Percentiles rank a stretch among this genome's conserved stretches.
Evolutionary conservation across 2,888 invertebrate species (phyloP).

Genomic region (Trichopoda pennipes): DNA sequence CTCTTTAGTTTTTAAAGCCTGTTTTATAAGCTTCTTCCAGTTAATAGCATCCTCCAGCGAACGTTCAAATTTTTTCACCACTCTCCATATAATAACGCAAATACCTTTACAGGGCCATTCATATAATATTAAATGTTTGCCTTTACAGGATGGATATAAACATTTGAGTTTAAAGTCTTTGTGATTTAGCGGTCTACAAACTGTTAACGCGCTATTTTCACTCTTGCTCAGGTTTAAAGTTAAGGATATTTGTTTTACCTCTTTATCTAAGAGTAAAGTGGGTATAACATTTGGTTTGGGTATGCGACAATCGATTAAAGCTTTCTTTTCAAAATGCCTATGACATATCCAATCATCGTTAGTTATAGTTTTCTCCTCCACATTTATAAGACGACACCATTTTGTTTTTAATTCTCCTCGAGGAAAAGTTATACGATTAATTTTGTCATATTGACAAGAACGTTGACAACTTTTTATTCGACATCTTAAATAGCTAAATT

Average conservation of each 20-base stretch:
- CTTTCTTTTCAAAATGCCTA: slow-evolving; percentile 73
- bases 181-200: background rate
- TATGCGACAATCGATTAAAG: slow-evolving; percentile 68
- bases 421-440: slow-evolving; percentile 68
- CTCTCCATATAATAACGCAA: slow-evolving; percentile 62
- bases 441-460: slow-evolving; percentile 50
- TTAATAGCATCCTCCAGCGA: background rate
- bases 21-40: slow-evolving; percentile 4
- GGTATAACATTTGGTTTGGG: slow-evolving; percentile 71
- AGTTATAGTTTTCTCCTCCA: slow-evolving; percentile 40
- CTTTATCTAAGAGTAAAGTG: slow-evolving; percentile 72
- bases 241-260: background rate
- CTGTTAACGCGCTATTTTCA: background rate
- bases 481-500: slow-evolving; percentile 47
- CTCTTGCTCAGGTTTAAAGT: too few relatives aligned
- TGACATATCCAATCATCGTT: slow-evolving; percentile 71
- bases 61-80: background rate
- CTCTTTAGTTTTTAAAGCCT: background rate
- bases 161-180: slow-evolving; percentile 21
- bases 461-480: slow-evolving; percentile 60
- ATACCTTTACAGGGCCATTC: slow-evolving; percentile 69
- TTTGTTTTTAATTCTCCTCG: slow-evolving; percentile 55
- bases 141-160: slow-evolving; percentile 57
- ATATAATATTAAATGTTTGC: slow-evolving; percentile 37
- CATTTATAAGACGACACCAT: slow-evolving; percentile 74